phyloP scores from a whole-genome alignment of 2,888 invertebrate genomes.

The Macrophya annulata region DNA sequence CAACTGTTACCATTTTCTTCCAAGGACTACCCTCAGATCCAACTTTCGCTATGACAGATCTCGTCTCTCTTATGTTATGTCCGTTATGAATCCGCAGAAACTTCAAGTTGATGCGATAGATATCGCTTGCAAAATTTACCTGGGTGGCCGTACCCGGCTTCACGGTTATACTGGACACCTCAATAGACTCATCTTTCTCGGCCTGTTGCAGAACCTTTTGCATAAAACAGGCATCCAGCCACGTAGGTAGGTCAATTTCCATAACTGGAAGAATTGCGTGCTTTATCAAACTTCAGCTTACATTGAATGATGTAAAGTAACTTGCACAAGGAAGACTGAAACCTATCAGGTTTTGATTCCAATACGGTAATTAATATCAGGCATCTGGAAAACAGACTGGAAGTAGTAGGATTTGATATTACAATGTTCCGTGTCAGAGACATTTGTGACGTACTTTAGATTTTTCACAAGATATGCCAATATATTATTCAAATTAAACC shows the following conservation, averaged over 20 bases:
- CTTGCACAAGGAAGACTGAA: too few relatives aligned
- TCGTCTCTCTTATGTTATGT: slow-evolving; percentile 66
- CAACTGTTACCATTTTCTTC: background rate
- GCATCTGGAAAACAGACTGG: too few relatives aligned
- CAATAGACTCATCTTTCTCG: slow-evolving; percentile 69
- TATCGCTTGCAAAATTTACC: slow-evolving; percentile 77
- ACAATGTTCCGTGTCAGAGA: too few relatives aligned
- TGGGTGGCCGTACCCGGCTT: slow-evolving; percentile 74
- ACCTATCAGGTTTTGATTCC: too few relatives aligned
- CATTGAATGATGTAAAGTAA: too few relatives aligned
- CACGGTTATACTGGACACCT: slow-evolving; percentile 67
- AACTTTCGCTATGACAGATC: slow-evolving; percentile 72
- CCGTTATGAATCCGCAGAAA: slow-evolving; percentile 61
- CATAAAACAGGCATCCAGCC: slow-evolving; percentile 71
- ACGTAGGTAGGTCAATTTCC: slow-evolving; percentile 62
- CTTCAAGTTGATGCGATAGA: slow-evolving; percentile 70
- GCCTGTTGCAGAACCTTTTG: slow-evolving; percentile 69
- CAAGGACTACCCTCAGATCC: slow-evolving; percentile 69
- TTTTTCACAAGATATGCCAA: too few relatives aligned
- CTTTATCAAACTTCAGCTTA: background rate
- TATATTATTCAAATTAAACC: too few relatives aligned
- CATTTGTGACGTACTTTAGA: too few relatives aligned
- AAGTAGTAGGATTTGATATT: too few relatives aligned
- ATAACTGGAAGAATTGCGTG: background rate
- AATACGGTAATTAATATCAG: too few relatives aligned